Evolutionary conservation across 1,140 invertebrate genomes (phyloP).

Genomic region (Zaprionus gabonicus): DNA sequence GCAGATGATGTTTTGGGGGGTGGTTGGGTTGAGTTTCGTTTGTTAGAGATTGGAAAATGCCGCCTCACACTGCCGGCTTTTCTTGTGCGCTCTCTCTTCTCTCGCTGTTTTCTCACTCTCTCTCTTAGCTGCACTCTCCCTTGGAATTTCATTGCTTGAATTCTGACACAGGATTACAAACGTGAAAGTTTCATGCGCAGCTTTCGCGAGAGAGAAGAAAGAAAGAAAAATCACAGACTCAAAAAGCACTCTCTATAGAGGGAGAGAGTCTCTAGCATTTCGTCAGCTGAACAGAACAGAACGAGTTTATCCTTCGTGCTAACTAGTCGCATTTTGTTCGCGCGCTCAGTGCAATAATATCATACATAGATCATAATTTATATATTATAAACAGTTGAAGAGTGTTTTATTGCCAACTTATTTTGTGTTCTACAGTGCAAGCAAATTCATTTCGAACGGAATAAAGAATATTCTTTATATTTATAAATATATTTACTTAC

Average conservation of each 20-base stretch:
- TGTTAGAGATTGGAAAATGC: slow-evolving; percentile 36
- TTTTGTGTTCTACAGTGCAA: slow-evolving; percentile 23
- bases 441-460: neutral
- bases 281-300: slow-evolving; percentile 68
- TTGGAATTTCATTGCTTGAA: slow-evolving; percentile 73
- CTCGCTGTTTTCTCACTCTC: slow-evolving; percentile 21
- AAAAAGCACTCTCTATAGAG: slow-evolving; percentile 42
- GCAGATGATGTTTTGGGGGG: slow-evolving; percentile 62
- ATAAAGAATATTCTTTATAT: too few species aligned
- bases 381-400: slow-evolving; percentile 42
- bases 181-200: slow-evolving; percentile 27
- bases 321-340: slow-evolving; percentile 77
- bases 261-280: neutral
- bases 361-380: neutral
- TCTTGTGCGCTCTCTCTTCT: slow-evolving; percentile 25
- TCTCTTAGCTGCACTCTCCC: slow-evolving; percentile 38
- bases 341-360: slow-evolving; percentile 51
- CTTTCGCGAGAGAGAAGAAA: slow-evolving; percentile 31
- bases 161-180: slow-evolving; percentile 70
- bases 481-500: neutral
- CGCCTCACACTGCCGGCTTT: slow-evolving; percentile 47
- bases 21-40: slow-evolving; percentile 26
- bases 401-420: slow-evolving; percentile 13
- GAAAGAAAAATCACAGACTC: slow-evolving; percentile 6
- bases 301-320: slow-evolving; percentile 84